Conservation (phyloP, 1,140 invertebrate species). For the Drosophila aff. region DNA sequence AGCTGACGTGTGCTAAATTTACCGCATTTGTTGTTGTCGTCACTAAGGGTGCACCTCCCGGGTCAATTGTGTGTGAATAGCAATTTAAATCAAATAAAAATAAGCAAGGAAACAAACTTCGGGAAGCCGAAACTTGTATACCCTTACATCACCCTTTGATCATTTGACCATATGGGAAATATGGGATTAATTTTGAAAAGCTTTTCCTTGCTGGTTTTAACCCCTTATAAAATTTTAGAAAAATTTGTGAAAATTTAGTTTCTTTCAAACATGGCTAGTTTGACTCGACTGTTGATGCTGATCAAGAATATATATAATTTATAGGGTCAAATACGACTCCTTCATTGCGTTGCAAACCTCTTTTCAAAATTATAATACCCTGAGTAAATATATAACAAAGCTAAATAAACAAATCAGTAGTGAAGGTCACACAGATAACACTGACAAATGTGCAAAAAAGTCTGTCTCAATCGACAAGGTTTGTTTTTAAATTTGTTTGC, state of each 20-base stretch:
- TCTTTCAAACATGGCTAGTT: no score
- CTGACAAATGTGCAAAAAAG: constrained; percentile 8
- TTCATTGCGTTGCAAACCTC: background rate
- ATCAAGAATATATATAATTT: background rate
- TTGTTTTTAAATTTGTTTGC: constrained; percentile 8
- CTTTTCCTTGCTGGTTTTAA: background rate
- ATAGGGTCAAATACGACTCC: background rate
- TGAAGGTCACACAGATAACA: constrained; percentile 52
- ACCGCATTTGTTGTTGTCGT: constrained; percentile 17
- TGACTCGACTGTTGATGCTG: background rate
- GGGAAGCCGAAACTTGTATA: background rate
- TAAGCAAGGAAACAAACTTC: background rate
- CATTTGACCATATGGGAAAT: background rate
- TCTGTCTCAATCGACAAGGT: background rate
- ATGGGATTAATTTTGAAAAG: background rate
- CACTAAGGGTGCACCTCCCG: constrained; percentile 22
- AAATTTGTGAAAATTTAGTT: no score
- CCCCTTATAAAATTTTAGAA: background rate
- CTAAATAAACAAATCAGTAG: constrained; percentile 32
- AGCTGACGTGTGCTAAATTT: constrained; percentile 64
- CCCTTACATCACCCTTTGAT: background rate
- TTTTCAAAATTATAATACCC: background rate
- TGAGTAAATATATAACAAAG: background rate
- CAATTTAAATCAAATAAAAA: constrained; percentile 52
- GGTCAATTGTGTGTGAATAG: constrained; percentile 54